Percentiles rank a stretch among this genome's conserved stretches.
phyloP scores from a whole-genome alignment of 1,140 invertebrate species.

The Heliothis virescens region DNA sequence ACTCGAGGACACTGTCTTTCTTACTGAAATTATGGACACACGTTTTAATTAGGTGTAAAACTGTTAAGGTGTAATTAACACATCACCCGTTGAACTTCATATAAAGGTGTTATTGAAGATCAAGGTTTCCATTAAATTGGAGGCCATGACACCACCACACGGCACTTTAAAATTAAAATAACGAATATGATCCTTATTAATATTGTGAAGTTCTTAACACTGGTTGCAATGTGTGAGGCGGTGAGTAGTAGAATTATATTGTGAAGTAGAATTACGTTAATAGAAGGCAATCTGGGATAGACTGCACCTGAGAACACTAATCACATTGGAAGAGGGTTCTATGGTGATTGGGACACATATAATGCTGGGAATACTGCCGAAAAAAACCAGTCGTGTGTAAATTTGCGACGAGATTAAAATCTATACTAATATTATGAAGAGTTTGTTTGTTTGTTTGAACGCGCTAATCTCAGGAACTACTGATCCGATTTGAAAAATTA shows the following conservation, averaged over 20 bases:
- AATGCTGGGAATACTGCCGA: too few relatives aligned
- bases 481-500: too few relatives aligned
- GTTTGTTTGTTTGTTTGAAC: too few relatives aligned
- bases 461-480: too few relatives aligned
- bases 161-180: background rate
- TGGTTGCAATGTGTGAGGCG: conserved; percentile 60
- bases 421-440: too few relatives aligned
- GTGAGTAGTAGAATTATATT: conserved; percentile 65
- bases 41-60: conserved; percentile 53
- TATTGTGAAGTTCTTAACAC: conserved; percentile 60
- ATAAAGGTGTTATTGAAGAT: conserved; percentile 63
- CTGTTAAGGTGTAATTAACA: conserved; percentile 52
- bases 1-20: background rate
- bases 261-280: too few relatives aligned
- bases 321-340: too few relatives aligned
- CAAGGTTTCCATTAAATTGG: conserved; percentile 53
- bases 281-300: too few relatives aligned
- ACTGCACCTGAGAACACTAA: too few relatives aligned
- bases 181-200: conserved; percentile 31
- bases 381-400: too few relatives aligned
- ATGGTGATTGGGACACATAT: too few relatives aligned
- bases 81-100: conserved; percentile 64
- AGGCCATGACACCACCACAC: conserved; percentile 24
- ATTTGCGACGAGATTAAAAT: too few relatives aligned
- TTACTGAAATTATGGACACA: conserved; percentile 15